These are phyloP conservation scores for Panopea generosa DNA, from an alignment of 2,888 invertebrate species.

Conservation along the genomic window DNA sequence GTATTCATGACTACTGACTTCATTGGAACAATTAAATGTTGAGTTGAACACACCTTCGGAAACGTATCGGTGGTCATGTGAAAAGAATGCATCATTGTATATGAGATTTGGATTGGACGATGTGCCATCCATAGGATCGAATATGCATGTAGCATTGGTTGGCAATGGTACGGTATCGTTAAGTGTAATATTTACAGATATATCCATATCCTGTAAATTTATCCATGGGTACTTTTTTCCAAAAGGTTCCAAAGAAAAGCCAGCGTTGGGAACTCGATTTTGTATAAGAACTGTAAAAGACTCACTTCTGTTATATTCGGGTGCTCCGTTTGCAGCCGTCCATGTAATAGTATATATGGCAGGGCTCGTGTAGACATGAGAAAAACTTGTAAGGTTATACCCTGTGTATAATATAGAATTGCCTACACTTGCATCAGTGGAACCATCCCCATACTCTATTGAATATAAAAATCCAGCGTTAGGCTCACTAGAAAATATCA, in stretches of 20 bases:
- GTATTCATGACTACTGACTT: constrained; percentile 43
- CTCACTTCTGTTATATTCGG: constrained; percentile 32
- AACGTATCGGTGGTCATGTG: constrained; percentile 31
- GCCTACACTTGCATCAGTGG: constrained; percentile 4
- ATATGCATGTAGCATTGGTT: constrained; percentile 56
- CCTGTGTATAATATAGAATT: constrained; percentile 24
- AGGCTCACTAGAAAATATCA: constrained; percentile 48
- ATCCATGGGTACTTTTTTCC: constrained; percentile 57
- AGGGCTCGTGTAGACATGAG: constrained; percentile 35
- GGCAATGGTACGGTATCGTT: constrained; percentile 35
- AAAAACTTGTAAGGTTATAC: constrained; percentile 36
- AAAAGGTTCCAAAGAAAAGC: constrained; percentile 37
- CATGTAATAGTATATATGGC: constrained; percentile 41
- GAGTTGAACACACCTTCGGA: constrained; percentile 44
- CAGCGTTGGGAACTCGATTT: constrained; percentile 44
- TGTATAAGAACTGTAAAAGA: constrained; percentile 47
- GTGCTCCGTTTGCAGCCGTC: constrained; percentile 37
- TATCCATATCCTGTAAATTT: constrained; percentile 38
- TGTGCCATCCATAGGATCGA: constrained; percentile 42
- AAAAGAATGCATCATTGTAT: constrained; percentile 28
- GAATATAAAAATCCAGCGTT: constrained; percentile 46
- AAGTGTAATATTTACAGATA: constrained; percentile 49
- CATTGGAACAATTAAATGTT: constrained; percentile 52
- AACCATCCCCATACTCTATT: constrained; percentile 54
- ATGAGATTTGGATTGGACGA: constrained; percentile 4